These are phyloP conservation scores for Callopanchax toddi DNA, from an alignment of 2,113 vertebrate species.

Conservation along the genomic window DNA sequence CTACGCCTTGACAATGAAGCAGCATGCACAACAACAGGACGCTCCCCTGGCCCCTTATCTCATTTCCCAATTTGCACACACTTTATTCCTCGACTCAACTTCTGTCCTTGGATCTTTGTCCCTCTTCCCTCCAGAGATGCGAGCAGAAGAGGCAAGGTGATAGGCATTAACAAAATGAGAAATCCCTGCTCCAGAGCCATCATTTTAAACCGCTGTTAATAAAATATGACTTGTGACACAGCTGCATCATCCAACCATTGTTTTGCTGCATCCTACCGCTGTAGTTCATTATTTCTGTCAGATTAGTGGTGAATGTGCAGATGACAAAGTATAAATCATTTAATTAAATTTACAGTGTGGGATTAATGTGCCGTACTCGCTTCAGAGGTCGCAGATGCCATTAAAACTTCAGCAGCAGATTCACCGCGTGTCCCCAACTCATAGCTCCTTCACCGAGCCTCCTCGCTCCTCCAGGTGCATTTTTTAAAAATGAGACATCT, in stretches of 20 bases:
- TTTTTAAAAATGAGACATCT: not conserved
- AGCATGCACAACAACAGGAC: not conserved
- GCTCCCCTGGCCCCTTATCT: not conserved
- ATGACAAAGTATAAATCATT: not conserved
- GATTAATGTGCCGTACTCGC: not conserved
- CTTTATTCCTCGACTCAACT: not conserved
- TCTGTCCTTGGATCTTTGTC: not conserved
- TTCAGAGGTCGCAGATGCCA: not conserved
- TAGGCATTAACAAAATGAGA: slow-evolving; percentile 2
- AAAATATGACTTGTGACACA: slow-evolving; percentile 2
- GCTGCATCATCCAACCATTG: slow-evolving; percentile 3
- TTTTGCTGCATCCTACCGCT: not conserved
- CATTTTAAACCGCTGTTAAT: slow-evolving; percentile 2
- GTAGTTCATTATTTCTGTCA: not conserved
- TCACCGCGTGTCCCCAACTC: not conserved
- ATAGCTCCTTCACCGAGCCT: not conserved
- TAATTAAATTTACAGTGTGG: not conserved
- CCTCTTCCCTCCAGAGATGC: not conserved
- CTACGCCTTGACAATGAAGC: not conserved
- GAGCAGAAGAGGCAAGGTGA: slow-evolving; percentile 1
- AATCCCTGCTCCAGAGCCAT: slow-evolving; percentile 1
- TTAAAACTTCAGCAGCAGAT: not conserved
- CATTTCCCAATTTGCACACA: slow-evolving; percentile 7
- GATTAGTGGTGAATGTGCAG: not conserved
- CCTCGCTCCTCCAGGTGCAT: not conserved